Base-by-base conservation (phyloP, 2,888 invertebrate species). In the Drosophila glabriapex region DNA sequence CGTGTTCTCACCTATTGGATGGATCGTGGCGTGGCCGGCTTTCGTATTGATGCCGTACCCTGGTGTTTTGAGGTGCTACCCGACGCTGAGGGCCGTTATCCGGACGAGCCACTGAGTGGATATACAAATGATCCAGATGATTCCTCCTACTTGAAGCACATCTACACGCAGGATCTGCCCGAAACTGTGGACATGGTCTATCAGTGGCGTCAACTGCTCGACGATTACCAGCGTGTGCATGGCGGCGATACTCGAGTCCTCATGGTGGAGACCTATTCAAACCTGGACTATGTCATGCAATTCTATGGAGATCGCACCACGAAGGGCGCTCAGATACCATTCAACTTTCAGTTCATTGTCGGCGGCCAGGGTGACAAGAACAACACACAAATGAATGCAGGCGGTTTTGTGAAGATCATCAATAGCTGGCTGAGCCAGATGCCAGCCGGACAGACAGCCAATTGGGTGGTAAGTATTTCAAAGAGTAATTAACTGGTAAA, bases 11-110 rank as follows among this genome's bases (percentile, higher is more conserved):
- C 94, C 83, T 97, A 95, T 88, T 98, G 98, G 98, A 91, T 98
- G 62, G 95, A 96, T 70, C 95, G 95, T 79, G 98, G 98, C 1
- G 95, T 98, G 0, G 97, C 97, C 90, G 99, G 98, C 0, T 97
- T 98, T 89, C 95, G 98, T 73, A 94, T 98, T 53, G 97, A 97
- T 88, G 97, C 97, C 0, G 95, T 97, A 10, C 93, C 93, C 31
- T 92, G 91, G 90, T 91, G 93, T 69, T 93, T 93, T 76, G 97
- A 93, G 73, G 92, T 91, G 3, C 33, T 78, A 6, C 82, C 92
- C 35, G 93, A 93, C 95, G 95, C 95, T 91, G 94, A 93, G 31
- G 95, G 95, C 1, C 81, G 92, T 56, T 94, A 94, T 76, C 94
- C 94, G 0, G 95, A 96, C 89, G 96, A 96, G 89, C 95, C 95